phyloP scores from a whole-genome alignment of 1,140 invertebrate species.

The Ericerus pela region DNA sequence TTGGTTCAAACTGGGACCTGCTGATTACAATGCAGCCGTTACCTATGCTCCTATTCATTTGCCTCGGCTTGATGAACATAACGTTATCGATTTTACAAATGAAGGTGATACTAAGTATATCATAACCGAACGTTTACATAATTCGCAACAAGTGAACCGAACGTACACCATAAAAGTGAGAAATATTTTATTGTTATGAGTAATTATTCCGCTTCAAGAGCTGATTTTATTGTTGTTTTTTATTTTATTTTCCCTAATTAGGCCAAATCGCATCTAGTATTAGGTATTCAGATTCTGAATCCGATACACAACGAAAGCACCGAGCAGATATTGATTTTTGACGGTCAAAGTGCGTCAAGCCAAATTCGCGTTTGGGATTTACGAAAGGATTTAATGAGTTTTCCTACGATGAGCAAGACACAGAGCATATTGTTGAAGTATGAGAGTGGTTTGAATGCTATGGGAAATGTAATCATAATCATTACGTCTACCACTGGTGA shows the following conservation, averaged over 20 bases:
- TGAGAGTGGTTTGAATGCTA: conserved; percentile 54
- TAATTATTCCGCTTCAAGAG: not conserved
- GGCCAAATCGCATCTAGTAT: conserved; percentile 36
- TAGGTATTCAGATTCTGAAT: conserved; percentile 70
- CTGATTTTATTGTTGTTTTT: not conserved
- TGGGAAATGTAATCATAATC: conserved; percentile 68
- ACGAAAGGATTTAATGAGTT: conserved; percentile 63
- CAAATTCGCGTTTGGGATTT: conserved; percentile 55
- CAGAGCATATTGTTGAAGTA: conserved; percentile 71
- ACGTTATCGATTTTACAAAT: conserved; percentile 37
- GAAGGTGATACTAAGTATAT: conserved; percentile 61
- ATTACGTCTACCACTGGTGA: conserved; percentile 37
- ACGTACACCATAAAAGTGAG: conserved; percentile 32
- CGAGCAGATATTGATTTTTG: conserved; percentile 62
- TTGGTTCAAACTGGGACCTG: conserved; percentile 61
- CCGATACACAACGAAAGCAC: conserved; percentile 74
- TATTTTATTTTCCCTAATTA: not conserved
- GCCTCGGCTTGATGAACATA: conserved; percentile 40
- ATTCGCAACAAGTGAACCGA: conserved; percentile 39
- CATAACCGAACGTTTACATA: conserved; percentile 45
- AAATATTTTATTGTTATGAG: conserved; percentile 5
- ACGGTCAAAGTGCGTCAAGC: conserved; percentile 38
- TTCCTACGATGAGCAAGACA: conserved; percentile 71
- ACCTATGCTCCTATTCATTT: conserved; percentile 51
- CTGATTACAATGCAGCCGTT: conserved; percentile 41